Conservation (phyloP, 2,113 vertebrate genomes). For the Rhadina sibilatrix region DNA sequence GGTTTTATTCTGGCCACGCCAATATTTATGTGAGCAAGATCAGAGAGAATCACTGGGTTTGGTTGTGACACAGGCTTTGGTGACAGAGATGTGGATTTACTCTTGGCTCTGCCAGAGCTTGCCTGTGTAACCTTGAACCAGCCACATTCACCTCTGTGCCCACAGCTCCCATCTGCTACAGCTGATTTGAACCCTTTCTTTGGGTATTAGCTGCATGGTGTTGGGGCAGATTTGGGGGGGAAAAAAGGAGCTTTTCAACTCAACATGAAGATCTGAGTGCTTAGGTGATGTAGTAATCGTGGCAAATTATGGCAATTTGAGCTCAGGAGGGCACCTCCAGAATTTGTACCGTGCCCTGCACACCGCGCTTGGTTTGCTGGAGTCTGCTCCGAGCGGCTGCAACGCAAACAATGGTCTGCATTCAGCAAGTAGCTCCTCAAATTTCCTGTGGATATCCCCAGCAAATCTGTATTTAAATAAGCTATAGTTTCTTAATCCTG, state of each 20-base stretch:
- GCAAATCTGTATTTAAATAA: constrained; percentile 51
- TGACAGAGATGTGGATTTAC: not conserved
- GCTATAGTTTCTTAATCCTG: constrained; percentile 20
- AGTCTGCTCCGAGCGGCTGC: not conserved
- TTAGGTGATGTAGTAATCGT: not conserved
- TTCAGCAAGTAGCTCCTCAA: constrained; percentile 48
- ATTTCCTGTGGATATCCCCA: constrained; percentile 49
- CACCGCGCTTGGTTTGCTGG: not conserved
- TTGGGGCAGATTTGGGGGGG: not conserved
- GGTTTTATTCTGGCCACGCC: constrained; percentile 48
- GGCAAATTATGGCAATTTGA: constrained; percentile 35
- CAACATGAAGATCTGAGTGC: not conserved
- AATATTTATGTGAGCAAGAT: constrained; percentile 53
- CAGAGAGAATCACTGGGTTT: constrained; percentile 33
- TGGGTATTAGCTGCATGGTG: not conserved
- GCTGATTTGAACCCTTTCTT: not conserved
- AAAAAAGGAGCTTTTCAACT: constrained; percentile 21
- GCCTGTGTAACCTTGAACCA: not conserved
- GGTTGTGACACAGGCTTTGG: constrained; percentile 2
- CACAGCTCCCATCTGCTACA: not conserved
- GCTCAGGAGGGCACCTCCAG: not conserved
- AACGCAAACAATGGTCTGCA: constrained; percentile 42
- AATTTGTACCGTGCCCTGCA: not conserved
- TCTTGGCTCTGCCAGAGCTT: not conserved
- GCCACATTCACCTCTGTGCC: not conserved